A percentile compares a stretch with the other conserved stretches of the same genome.
Evolutionary conservation across 2,888 invertebrate species (phyloP).

Genomic region (Lasius fuliginosus): DNA sequence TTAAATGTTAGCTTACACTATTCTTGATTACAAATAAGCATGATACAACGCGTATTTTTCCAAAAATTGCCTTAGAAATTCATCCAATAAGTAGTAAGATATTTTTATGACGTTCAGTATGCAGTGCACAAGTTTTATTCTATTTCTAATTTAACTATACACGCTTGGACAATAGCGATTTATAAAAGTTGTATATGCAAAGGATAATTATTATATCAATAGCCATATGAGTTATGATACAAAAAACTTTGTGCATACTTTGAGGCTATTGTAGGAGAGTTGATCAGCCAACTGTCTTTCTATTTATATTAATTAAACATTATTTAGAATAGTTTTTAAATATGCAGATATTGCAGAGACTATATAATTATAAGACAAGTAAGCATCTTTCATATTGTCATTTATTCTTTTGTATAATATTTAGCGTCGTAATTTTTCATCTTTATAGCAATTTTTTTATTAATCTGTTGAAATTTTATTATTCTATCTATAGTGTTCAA

Average conservation of each 20-base stretch:
- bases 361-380: background rate
- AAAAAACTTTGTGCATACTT: constrained; percentile 35
- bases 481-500: background rate
- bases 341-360: background rate
- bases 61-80: background rate
- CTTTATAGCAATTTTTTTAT: background rate
- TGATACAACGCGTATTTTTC: background rate
- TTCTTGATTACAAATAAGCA: background rate
- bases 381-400: background rate
- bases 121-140: background rate
- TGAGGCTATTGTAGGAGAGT: background rate
- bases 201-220: background rate
- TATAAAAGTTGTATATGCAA: constrained; percentile 20
- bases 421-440: background rate
- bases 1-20: background rate
- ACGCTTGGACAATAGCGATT: constrained; percentile 21
- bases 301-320: background rate
- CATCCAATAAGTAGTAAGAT: background rate
- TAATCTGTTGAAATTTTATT: background rate
- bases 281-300: background rate
- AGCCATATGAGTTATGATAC: constrained; percentile 39
- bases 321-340: background rate
- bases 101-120: background rate
- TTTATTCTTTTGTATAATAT: background rate
- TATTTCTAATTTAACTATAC: constrained; percentile 24